Evolutionary conservation across 2,888 invertebrate genomes (phyloP).

Genomic region (Tholera decimalis): DNA sequence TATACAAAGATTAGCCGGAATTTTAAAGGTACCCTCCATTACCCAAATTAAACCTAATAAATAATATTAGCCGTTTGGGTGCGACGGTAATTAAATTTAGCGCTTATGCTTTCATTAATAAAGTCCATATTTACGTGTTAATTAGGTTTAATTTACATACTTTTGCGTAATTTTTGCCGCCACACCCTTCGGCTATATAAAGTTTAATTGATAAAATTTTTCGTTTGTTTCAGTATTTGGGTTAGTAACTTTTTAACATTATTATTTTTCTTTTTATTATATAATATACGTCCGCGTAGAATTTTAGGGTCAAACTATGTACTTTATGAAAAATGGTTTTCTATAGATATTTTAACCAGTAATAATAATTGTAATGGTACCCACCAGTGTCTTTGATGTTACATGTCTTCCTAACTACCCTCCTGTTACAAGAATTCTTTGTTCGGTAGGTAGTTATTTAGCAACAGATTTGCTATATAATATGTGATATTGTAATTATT

Average conservation of each 20-base stretch:
- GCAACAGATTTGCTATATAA: neutral
- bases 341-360: neutral
- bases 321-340: neutral
- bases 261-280: conserved; percentile 6
- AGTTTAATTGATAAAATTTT: conserved; percentile 53
- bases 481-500: neutral
- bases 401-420: too few relatives aligned
- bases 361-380: too few relatives aligned
- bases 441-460: too few relatives aligned
- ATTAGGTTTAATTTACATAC: conserved; percentile 46
- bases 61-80: conserved; percentile 67
- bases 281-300: neutral
- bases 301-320: neutral
- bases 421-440: too few relatives aligned
- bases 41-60: conserved; percentile 80
- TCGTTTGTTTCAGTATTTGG: conserved; percentile 24
- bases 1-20: conserved; percentile 44
- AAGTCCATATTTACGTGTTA: conserved; percentile 55
- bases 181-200: conserved; percentile 48
- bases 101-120: conserved; percentile 53
- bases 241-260: conserved; percentile 5
- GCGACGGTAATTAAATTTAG: conserved; percentile 67
- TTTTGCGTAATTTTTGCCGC: conserved; percentile 38
- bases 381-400: too few relatives aligned
- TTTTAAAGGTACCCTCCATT: conserved; percentile 75